These are phyloP conservation scores for Pogonomyrmex barbatus DNA, from an alignment of 1,140 invertebrate genomes.

Conservation along the genomic window DNA sequence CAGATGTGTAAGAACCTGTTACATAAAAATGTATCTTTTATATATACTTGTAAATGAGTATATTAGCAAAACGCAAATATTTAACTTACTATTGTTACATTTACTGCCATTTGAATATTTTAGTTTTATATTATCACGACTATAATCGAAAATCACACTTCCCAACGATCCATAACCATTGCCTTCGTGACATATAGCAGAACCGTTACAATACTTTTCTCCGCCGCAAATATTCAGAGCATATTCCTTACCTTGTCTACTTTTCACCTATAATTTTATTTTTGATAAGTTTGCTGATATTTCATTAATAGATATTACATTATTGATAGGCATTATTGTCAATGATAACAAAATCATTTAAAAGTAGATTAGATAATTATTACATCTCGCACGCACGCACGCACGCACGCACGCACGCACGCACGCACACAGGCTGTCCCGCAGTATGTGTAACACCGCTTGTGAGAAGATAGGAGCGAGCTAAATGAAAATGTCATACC, in stretches of 20 bases:
- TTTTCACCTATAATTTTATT: slow-evolving; percentile 65
- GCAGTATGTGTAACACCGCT: too few species aligned
- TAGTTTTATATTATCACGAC: slow-evolving; percentile 74
- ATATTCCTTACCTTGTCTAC: slow-evolving; percentile 67
- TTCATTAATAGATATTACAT: not conserved
- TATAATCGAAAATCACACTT: slow-evolving; percentile 78
- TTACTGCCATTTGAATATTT: slow-evolving; percentile 75
- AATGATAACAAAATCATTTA: not conserved
- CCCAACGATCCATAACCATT: slow-evolving; percentile 75
- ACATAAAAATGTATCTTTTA: slow-evolving; percentile 13
- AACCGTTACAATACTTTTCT: slow-evolving; percentile 74
- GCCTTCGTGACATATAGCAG: slow-evolving; percentile 73
- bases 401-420: too few species aligned
- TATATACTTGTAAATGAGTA: slow-evolving; percentile 18
- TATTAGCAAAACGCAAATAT: slow-evolving; percentile 39
- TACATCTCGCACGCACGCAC: not conserved
- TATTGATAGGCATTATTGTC: not conserved
- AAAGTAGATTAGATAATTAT: slow-evolving; percentile 1
- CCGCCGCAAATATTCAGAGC: slow-evolving; percentile 76
- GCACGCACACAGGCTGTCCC: too few species aligned
- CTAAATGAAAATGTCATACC: too few species aligned
- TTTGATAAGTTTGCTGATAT: not conserved
- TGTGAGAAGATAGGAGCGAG: too few species aligned
- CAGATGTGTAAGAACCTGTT: slow-evolving; percentile 71
- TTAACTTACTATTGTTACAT: slow-evolving; percentile 76